Conservation (phyloP, 2,113 vertebrate species). For the Crotalus tigris region DNA sequence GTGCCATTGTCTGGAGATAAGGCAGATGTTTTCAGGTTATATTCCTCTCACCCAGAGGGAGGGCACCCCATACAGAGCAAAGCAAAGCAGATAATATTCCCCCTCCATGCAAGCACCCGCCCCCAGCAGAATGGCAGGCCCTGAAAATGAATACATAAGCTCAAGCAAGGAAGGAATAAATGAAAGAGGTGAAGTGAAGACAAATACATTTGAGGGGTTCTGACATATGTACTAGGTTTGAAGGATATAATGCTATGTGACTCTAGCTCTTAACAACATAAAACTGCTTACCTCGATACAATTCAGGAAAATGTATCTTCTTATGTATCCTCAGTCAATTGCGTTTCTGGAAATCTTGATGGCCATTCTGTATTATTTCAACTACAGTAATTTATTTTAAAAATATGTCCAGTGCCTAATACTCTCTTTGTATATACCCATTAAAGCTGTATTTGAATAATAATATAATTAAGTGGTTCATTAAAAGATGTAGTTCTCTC, state of each 20-base stretch:
- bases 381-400: background rate
- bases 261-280: background rate
- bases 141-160: no score
- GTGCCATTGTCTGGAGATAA: no score
- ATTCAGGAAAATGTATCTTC: background rate
- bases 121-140: no score
- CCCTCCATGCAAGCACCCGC: no score
- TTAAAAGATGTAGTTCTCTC: background rate
- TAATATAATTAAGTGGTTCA: background rate
- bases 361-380: background rate
- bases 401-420: background rate
- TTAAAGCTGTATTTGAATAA: background rate
- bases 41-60: no score
- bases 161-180: no score
- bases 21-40: no score
- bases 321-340: background rate
- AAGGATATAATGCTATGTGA: background rate
- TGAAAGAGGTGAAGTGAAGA: no score
- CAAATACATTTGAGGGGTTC: no score
- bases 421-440: background rate
- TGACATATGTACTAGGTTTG: background rate
- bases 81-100: no score
- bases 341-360: background rate
- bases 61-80: no score
- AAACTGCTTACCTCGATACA: background rate